Evolutionary conservation across 2,113 vertebrate genomes (phyloP), one percentile per base, ranked within the genome.

Genomic region (Misgurnus anguillicaudatus): DNA sequence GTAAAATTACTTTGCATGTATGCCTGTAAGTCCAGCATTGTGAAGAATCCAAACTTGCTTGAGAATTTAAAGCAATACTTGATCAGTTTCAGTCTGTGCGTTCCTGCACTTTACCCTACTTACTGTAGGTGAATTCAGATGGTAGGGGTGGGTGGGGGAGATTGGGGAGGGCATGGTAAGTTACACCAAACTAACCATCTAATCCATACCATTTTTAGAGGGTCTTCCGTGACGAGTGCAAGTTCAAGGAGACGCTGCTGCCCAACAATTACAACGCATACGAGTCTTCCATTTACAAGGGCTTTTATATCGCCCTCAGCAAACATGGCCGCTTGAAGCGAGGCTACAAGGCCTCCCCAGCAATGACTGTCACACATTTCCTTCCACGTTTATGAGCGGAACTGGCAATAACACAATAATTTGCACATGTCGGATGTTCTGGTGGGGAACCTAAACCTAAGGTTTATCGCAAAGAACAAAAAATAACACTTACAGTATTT

Each of bases 201-300:
- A 69, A 71, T 81, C 65, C 74, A 78, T 75, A 60, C 47, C 79
- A 55, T 77, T 82, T 86, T 58, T 90, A 98, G 97, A 92, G 92
- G 88, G 90, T 92, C 90, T 99, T 99, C 91, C 95, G 93, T 21
- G 94, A 96, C 3, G 96, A 99, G 84, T 99, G 96, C 92, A 97
- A 95, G 88, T 99, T 99, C 91, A 95, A 90, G 88, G 96, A 98
- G 91, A 95, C 89, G 5, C 86, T 98, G 87, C 93, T 99, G 85
- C 91, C 95, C 14, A 99, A 99, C 87, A 97, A 98, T 88, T 99
- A 98, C 92, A 99, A 99, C 0, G 95, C 97, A 2, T 98, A 98
- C 0, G 96, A 99, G 88, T 98, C 95, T 24, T 90, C 91, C 55
- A 72, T 83, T 41, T 92, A 98, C 90, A 86, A 75, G 19, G 94